A percentile compares a stretch with the other conserved stretches of the same genome.
These are phyloP conservation scores for Deroplatys truncata DNA, from an alignment of 2,888 invertebrate species.

Conservation along the genomic window DNA sequence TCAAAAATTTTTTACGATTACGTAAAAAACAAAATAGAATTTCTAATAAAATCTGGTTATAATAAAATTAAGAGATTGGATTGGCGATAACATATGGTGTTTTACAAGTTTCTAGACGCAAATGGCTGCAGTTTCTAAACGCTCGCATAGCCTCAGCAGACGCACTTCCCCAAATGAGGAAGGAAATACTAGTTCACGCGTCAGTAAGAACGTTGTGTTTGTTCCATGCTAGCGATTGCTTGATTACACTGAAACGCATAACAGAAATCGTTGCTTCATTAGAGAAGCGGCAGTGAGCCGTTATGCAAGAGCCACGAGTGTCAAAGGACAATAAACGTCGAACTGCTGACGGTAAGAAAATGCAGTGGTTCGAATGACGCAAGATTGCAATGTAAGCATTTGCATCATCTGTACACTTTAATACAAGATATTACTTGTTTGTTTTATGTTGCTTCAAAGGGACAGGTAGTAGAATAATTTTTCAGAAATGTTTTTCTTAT, in stretches of 20 bases:
- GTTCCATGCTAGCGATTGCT: neutral
- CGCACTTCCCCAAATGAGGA: neutral
- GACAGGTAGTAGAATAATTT: no score
- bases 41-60: no score
- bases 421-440: neutral
- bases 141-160: no score
- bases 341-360: neutral
- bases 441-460: neutral
- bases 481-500: no score
- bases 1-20: no score
- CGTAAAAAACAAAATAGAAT: no score
- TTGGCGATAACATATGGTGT: no score
- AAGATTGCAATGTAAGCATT: neutral
- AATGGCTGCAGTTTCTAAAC: no score
- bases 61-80: no score
- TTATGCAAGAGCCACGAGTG: neutral
- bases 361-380: neutral
- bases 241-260: neutral
- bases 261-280: neutral
- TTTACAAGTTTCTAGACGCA: no score
- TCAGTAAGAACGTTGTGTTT: neutral
- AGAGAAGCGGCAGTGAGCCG: neutral
- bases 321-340: neutral
- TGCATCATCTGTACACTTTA: neutral
- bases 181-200: neutral